Percentiles rank a stretch among this genome's conserved stretches.
phyloP scores from a whole-genome alignment of 2,797 vertebrate genomes.

The Jordanella pulchra region DNA sequence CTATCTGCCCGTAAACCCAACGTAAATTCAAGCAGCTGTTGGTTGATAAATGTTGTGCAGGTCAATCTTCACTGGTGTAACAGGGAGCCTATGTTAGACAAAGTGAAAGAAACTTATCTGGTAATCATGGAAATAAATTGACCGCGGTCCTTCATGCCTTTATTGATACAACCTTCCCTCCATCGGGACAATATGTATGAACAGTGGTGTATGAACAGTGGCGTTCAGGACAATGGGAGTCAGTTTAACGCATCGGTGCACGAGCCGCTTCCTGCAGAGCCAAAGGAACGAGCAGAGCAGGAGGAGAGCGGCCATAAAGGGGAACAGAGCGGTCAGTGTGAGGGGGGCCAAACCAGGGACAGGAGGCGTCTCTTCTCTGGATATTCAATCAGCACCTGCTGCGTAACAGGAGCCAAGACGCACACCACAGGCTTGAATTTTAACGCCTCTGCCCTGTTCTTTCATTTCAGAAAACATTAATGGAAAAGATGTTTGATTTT shows the following conservation, averaged over 20 bases:
- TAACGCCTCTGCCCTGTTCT: conserved; percentile 39
- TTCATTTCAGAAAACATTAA: conserved; percentile 31
- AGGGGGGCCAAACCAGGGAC: conserved; percentile 54
- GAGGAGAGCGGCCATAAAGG: conserved; percentile 60
- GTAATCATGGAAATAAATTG: not conserved
- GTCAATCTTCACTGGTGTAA: not conserved
- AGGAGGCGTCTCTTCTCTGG: conserved; percentile 65
- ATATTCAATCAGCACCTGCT: conserved; percentile 77
- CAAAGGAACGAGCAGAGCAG: conserved; percentile 38
- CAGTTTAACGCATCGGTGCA: conserved; percentile 17
- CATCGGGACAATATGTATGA: conserved; percentile 12
- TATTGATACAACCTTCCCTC: not conserved
- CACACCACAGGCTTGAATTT: conserved; percentile 55
- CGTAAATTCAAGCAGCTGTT: not conserved
- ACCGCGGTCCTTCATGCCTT: not conserved
- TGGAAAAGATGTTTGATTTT: too few relatives aligned
- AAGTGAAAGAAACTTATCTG: not conserved
- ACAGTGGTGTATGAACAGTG: conserved; percentile 15
- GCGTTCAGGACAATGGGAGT: conserved; percentile 28
- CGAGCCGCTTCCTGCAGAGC: conserved; percentile 51
- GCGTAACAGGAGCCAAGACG: conserved; percentile 64
- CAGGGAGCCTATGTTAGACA: not conserved
- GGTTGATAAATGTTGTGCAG: not conserved
- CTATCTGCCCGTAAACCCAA: too few relatives aligned
- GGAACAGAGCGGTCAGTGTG: conserved; percentile 68